A percentile compares a stretch with the other conserved stretches of the same genome.
Conservation (phyloP, 1,140 invertebrate species). For the Melitaea cinxia region DNA sequence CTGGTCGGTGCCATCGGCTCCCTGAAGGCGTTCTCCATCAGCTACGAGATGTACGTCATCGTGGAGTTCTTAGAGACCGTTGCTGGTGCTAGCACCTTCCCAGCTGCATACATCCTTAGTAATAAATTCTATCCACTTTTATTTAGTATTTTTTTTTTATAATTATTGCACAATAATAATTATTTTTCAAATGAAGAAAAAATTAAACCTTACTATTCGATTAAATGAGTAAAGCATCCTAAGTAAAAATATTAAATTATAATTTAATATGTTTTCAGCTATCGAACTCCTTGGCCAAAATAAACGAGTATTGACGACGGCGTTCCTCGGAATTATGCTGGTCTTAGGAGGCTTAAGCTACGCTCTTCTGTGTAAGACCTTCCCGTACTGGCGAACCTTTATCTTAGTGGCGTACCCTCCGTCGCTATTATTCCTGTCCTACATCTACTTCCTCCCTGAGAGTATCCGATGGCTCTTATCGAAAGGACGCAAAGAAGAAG, state of each 20-base stretch:
- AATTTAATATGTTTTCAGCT: conserved; percentile 52
- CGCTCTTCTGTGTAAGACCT: conserved; percentile 65
- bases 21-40: conserved; percentile 84
- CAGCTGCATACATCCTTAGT: conserved; percentile 76
- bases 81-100: conserved; percentile 77
- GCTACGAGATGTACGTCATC: conserved; percentile 84
- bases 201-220: too few species aligned
- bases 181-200: too few species aligned
- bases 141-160: neutral
- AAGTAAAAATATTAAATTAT: too few species aligned
- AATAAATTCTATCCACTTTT: conserved; percentile 27
- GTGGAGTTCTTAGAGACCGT: conserved; percentile 87
- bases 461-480: conserved; percentile 87
- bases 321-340: conserved; percentile 66
- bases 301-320: conserved; percentile 66
- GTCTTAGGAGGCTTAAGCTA: conserved; percentile 65
- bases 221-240: too few species aligned
- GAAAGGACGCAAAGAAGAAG: conserved; percentile 85
- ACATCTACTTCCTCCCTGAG: conserved; percentile 68
- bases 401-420: conserved; percentile 69
- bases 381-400: conserved; percentile 70
- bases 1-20: conserved; percentile 68
- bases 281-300: conserved; percentile 70
- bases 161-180: neutral
- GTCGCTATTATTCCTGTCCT: conserved; percentile 62